These are phyloP conservation scores for Microtus oregoni DNA, from an alignment of 2,113 vertebrate species.

Conservation along the genomic window DNA sequence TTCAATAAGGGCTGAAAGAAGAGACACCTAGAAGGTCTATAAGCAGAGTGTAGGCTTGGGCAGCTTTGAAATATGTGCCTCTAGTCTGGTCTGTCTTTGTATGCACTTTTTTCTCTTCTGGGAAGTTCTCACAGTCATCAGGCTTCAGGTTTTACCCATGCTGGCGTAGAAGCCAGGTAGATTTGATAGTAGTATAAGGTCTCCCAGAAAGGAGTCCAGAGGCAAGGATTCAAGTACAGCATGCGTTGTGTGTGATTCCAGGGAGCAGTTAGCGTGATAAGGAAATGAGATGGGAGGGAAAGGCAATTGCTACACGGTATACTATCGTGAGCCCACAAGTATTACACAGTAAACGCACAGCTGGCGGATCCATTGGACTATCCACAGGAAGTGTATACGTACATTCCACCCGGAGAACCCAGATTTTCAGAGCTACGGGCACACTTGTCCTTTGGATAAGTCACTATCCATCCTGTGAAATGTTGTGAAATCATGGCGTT, in stretches of 20 bases:
- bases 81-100: neutral
- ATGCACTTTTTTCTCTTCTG: neutral
- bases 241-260: neutral
- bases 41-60: neutral
- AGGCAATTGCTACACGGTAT: neutral
- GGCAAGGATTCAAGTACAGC: slow-evolving; percentile 39
- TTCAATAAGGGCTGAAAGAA: slow-evolving; percentile 57
- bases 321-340: too few relatives aligned
- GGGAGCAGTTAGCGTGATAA: neutral
- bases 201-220: slow-evolving; percentile 1
- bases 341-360: too few relatives aligned
- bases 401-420: too few relatives aligned
- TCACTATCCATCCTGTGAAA: too few relatives aligned
- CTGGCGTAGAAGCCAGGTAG: neutral
- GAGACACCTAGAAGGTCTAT: neutral
- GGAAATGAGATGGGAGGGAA: neutral
- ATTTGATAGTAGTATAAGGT: neutral
- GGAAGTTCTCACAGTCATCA: slow-evolving; percentile 35
- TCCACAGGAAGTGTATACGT: too few relatives aligned
- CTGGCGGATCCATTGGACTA: too few relatives aligned
- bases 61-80: slow-evolving; percentile 39
- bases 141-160: neutral
- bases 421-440: too few relatives aligned
- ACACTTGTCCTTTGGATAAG: too few relatives aligned
- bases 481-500: too few relatives aligned